These are phyloP conservation scores for Teinopalpus imperialis DNA, from an alignment of 2,888 invertebrate species.

Conservation along the genomic window DNA sequence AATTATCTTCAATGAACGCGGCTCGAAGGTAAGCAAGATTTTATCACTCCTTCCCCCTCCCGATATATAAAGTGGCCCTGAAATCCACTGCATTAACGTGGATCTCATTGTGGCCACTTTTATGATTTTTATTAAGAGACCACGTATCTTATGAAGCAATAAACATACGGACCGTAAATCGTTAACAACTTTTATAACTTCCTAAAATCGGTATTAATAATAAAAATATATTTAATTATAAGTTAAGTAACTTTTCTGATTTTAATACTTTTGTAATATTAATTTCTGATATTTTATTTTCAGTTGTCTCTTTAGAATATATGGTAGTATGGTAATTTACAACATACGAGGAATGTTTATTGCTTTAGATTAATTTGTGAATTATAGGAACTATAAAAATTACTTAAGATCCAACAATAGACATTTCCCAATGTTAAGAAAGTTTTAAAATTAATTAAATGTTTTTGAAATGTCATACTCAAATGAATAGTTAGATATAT, in stretches of 20 bases:
- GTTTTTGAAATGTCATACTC: not conserved
- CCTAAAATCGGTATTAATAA: not conserved
- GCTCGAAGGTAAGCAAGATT: constrained; percentile 96
- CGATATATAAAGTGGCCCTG: constrained; percentile 51
- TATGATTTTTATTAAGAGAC: constrained; percentile 26
- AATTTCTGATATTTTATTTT: no score
- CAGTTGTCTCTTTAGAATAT: no score
- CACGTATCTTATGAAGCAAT: constrained; percentile 27
- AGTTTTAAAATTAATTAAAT: not conserved
- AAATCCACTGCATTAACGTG: constrained; percentile 44
- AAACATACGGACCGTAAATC: constrained; percentile 13
- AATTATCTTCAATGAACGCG: constrained; percentile 99
- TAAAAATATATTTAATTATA: constrained; percentile 5
- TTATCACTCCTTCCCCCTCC: constrained; percentile 7
- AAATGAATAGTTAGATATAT: no score
- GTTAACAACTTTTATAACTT: constrained; percentile 37
- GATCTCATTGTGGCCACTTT: constrained; percentile 58
- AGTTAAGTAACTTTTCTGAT: no score
- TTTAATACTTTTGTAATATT: no score
- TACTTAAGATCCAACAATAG: no score
- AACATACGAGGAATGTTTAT: no score
- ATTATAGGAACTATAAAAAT: constrained; percentile 36
- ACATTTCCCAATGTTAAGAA: constrained; percentile 8
- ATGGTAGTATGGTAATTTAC: no score
- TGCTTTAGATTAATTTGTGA: constrained; percentile 35